Conservation (phyloP, 2,113 vertebrate genomes). For the Pelobates fuscus region DNA sequence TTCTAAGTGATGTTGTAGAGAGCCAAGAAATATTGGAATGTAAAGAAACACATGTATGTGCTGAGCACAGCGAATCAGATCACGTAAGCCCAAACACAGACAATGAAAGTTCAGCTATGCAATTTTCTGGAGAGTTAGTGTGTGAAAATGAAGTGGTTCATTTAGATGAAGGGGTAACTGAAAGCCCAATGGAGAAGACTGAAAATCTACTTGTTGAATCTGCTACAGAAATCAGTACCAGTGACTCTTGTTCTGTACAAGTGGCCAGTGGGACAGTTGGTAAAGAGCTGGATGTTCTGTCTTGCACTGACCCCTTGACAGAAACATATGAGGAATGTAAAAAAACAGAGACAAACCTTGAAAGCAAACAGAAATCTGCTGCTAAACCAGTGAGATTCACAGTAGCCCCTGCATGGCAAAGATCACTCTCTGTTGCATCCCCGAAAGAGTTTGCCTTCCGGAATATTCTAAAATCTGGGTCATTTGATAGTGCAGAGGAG, state of each 20-base stretch:
- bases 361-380: conserved; percentile 44
- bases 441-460: conserved; percentile 56
- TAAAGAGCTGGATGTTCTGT: not conserved
- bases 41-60: not conserved
- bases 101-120: not conserved
- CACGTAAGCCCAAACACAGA: not conserved
- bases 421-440: conserved; percentile 62
- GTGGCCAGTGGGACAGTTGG: not conserved
- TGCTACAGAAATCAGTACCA: conserved; percentile 44
- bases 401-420: conserved; percentile 71
- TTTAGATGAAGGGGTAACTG: not conserved
- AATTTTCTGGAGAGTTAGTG: not conserved
- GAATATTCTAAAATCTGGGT: conserved; percentile 53
- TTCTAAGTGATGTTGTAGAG: not conserved
- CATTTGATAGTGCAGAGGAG: conserved; percentile 52
- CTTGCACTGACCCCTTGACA: conserved; percentile 11
- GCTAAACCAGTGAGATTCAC: conserved; percentile 66
- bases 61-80: conserved; percentile 2
- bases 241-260: conserved; percentile 37
- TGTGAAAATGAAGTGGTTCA: not conserved
- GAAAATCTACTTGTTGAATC: not conserved
- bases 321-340: conserved; percentile 48
- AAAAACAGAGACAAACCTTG: not conserved
- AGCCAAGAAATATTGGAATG: not conserved
- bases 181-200: not conserved